These are phyloP conservation scores for Typhlomys cinereus DNA, from an alignment of 2,113 vertebrate genomes.

Conservation along the genomic window DNA sequence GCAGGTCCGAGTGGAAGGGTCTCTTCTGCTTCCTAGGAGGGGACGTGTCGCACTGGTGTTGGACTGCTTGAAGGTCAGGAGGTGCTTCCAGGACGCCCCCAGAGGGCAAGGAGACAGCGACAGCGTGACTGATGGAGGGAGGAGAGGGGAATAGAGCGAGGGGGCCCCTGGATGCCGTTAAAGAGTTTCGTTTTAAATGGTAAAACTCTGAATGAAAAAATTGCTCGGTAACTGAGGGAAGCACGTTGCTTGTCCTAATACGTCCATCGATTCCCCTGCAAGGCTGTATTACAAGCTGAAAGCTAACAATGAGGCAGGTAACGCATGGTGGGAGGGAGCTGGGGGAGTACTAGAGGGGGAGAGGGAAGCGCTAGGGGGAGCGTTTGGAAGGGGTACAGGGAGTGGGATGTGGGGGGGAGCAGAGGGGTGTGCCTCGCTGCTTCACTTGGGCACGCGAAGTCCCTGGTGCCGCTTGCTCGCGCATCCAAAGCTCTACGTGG, in stretches of 20 bases:
- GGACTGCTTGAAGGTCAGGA: background rate
- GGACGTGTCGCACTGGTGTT: background rate
- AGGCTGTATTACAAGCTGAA: background rate
- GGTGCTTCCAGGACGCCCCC: background rate
- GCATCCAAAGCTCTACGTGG: fast-evolving
- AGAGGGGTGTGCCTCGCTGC: background rate
- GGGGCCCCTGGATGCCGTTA: too few relatives aligned
- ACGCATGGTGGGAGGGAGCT: too few relatives aligned
- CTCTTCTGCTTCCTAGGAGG: background rate
- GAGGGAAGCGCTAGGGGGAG: fast-evolving
- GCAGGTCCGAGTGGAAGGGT: background rate
- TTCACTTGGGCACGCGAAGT: fast-evolving
- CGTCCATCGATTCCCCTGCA: background rate
- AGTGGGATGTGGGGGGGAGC: background rate
- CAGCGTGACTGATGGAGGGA: too few relatives aligned
- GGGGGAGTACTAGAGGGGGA: background rate
- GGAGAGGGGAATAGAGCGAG: too few relatives aligned
- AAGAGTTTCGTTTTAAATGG: background rate
- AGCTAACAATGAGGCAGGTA: background rate
- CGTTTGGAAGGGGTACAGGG: background rate
- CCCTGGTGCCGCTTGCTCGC: fast-evolving
- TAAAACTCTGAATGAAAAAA: slow-evolving; percentile 32
- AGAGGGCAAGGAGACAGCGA: too few relatives aligned
- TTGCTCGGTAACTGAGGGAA: background rate
- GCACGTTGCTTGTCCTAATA: background rate